A percentile compares a stretch with the other conserved stretches of the same genome.
Evolutionary conservation across 2,797 vertebrate genomes (phyloP).

Genomic region (Pristis pectinata): DNA sequence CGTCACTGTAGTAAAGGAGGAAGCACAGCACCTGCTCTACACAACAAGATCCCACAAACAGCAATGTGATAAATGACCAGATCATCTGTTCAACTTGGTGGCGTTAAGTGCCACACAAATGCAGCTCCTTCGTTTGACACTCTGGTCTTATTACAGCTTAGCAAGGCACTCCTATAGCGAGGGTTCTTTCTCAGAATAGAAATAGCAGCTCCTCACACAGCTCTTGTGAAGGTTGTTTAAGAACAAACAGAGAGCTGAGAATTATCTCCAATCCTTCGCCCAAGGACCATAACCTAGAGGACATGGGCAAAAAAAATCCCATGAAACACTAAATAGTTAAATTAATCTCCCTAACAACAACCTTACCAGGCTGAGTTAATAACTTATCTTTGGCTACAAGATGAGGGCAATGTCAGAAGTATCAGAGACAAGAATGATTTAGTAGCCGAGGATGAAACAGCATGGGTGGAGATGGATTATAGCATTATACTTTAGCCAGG

Average conservation of each 20-base stretch:
- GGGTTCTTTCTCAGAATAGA: too few species aligned
- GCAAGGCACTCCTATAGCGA: too few species aligned
- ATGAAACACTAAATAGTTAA: not conserved
- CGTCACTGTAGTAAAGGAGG: too few species aligned
- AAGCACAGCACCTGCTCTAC: not conserved
- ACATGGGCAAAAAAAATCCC: too few species aligned
- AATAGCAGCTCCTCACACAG: not conserved
- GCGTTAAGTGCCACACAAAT: not conserved
- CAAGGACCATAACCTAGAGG: not conserved
- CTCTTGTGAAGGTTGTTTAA: not conserved
- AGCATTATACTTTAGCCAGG: slow-evolving; percentile 8
- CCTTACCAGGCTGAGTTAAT: not conserved
- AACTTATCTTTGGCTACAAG: not conserved
- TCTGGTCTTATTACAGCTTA: not conserved
- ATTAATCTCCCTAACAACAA: not conserved
- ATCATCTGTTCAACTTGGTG: not conserved
- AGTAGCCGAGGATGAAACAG: not conserved
- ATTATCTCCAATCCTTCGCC: not conserved
- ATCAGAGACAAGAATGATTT: not conserved
- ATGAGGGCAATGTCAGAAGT: not conserved
- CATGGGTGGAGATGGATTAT: slow-evolving; percentile 19
- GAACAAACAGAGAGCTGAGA: not conserved
- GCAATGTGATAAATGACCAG: not conserved
- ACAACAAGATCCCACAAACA: not conserved
- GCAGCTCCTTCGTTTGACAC: not conserved